A percentile compares a stretch with the other conserved stretches of the same genome.
phyloP scores from a whole-genome alignment of 2,888 invertebrate genomes.

The Venusia cambrica region DNA sequence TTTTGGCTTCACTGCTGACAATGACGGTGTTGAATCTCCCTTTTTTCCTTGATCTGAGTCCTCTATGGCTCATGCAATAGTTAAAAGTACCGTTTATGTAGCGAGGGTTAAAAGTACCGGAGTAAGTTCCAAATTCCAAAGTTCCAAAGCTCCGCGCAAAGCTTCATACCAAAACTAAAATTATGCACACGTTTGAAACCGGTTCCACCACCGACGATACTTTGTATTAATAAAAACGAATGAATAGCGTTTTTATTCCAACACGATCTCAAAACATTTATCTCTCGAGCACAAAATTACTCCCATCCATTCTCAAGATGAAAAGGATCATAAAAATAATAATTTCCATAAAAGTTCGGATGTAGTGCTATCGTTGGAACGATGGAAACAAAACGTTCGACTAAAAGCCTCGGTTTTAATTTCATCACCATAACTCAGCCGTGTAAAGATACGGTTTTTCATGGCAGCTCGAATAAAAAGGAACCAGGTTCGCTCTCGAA shows the following conservation, averaged over 20 bases:
- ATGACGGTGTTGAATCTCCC: too few relatives aligned
- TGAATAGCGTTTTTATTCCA: conserved; percentile 29
- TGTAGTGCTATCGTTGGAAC: conserved; percentile 33
- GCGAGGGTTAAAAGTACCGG: too few relatives aligned
- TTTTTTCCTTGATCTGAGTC: too few relatives aligned
- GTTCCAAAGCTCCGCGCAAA: too few relatives aligned
- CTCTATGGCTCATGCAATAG: too few relatives aligned
- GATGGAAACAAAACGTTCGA: conserved; percentile 51
- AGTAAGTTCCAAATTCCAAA: too few relatives aligned
- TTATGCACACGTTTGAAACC: conserved; percentile 12
- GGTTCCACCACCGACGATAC: conserved; percentile 13
- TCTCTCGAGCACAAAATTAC: conserved; percentile 31
- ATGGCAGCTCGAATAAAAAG: conserved; percentile 68
- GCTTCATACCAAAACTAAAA: background rate
- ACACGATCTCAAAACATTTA: conserved; percentile 30
- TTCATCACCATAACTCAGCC: conserved; percentile 69
- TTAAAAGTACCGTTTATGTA: too few relatives aligned
- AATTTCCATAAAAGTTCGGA: conserved; percentile 41
- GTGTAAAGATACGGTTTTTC: conserved; percentile 68
- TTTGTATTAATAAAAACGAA: conserved; percentile 24
- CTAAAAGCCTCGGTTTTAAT: conserved; percentile 68
- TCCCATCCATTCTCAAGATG: conserved; percentile 38
- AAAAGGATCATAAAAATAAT: conserved; percentile 43
- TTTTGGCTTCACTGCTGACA: too few relatives aligned
- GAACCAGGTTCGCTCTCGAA: conserved; percentile 62